A percentile compares a stretch with the other conserved stretches of the same genome.
phyloP scores from a whole-genome alignment of 2,113 vertebrate species.

The Sinocyclocheilus grahami region DNA sequence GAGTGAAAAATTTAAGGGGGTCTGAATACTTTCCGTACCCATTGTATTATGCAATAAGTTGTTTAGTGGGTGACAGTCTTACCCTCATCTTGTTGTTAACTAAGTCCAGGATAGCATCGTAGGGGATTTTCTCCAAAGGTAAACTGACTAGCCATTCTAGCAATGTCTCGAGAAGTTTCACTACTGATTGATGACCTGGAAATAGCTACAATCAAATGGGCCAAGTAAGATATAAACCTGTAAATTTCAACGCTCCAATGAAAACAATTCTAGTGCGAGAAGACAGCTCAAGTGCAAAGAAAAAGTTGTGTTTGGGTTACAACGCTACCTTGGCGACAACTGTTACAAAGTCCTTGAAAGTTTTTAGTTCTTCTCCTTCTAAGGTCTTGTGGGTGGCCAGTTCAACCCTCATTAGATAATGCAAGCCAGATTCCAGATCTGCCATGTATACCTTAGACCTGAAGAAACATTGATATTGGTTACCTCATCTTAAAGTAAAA shows the following conservation, averaged over 20 bases:
- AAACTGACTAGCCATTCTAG: slow-evolving; percentile 92
- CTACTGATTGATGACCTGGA: slow-evolving; percentile 84
- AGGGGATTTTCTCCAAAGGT: slow-evolving; percentile 89
- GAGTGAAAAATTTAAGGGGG: too few relatives aligned
- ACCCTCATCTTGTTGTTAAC: slow-evolving; percentile 97
- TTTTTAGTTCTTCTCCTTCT: slow-evolving; percentile 85
- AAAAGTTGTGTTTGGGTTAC: neutral
- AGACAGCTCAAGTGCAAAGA: neutral
- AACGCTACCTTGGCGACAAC: slow-evolving; percentile 85
- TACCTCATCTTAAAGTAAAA: neutral
- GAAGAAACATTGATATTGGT: neutral
- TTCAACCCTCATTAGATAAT: slow-evolving; percentile 91
- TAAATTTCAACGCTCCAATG: neutral
- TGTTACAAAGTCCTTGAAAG: slow-evolving; percentile 87
- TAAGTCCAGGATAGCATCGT: slow-evolving; percentile 90
- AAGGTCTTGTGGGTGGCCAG: slow-evolving; percentile 83
- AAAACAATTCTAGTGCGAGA: neutral
- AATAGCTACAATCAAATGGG: slow-evolving; percentile 78
- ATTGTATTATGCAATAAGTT: neutral
- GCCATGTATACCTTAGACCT: slow-evolving; percentile 86
- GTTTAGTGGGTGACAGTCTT: slow-evolving; percentile 56
- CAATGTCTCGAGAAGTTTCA: slow-evolving; percentile 89
- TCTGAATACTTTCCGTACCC: too few relatives aligned
- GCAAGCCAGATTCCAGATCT: slow-evolving; percentile 91
- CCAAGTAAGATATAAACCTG: slow-evolving; percentile 5